Evolutionary conservation across 2,113 vertebrate species (phyloP), one percentile per base, ranked within the genome.

Genomic region (Cyphotilapia sp.): DNA sequence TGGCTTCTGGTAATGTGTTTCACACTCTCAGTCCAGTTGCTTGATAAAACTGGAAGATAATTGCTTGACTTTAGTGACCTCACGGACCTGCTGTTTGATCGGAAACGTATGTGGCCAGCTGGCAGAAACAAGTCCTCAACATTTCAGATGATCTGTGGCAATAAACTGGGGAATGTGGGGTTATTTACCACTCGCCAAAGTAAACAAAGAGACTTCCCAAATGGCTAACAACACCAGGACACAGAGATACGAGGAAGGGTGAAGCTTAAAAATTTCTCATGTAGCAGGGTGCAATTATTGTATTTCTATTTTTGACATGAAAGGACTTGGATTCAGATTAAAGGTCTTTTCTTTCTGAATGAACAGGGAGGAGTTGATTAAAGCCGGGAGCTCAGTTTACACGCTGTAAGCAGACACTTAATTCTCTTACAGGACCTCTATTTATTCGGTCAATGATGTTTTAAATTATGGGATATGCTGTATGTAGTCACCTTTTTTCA

Each of bases 121-220:
- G 61, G 49, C 22, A 69, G 90, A 85, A 91, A 88, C 66, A 78
- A 69, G 81, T 31, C 49, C 81, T 80, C 27, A 31, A 81, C 88
- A 85, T 83, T 88, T 89, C 93, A 83, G 90, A 42, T 85, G 90
- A 92, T 89, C 90, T 66, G 66, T 57, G 83, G 87, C 86, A 90
- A 91, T 91, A 93, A 95, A 94, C 59, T 84, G 69, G 92, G 90
- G 93, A 95, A 95, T 94, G 89, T 29, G 22, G 54, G 86, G 54
- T 11, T 24, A 59, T 92, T 88, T 71, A 84, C 86, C 80, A 9
- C 84, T 78, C 3, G 51, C 80, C 92, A 89, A 88, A 88, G 85
- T 82, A 92, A 93, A 89, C 90, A 91, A 90, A 92, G 82, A 88
- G 61, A 89, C 59, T 86, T 91, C 56, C 61, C 42, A 86, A 90